phyloP scores from a whole-genome alignment of 2,888 invertebrate species.

The Hirtodrosophila confusa region DNA sequence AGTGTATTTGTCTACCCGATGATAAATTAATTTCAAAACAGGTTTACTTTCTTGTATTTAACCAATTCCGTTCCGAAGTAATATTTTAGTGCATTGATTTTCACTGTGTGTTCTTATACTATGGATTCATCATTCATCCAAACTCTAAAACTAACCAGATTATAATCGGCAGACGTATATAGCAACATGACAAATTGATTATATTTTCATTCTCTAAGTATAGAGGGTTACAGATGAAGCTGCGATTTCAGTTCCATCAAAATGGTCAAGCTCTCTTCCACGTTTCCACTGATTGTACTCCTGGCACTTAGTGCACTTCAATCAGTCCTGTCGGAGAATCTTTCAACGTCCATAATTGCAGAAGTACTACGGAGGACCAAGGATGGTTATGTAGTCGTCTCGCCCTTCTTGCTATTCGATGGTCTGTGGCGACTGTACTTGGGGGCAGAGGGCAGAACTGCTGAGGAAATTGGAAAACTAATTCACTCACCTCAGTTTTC shows the following conservation, averaged over 20 bases:
- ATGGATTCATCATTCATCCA: too few relatives aligned
- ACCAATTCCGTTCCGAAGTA: too few relatives aligned
- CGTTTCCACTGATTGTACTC: not conserved
- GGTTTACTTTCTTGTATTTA: too few relatives aligned
- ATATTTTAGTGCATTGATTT: too few relatives aligned
- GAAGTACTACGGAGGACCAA: not conserved
- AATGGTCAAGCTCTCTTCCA: not conserved
- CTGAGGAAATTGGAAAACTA: not conserved
- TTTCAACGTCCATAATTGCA: not conserved
- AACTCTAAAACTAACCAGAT: not conserved
- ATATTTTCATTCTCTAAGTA: not conserved
- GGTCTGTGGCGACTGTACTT: slow-evolving; percentile 8
- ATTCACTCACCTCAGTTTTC: not conserved
- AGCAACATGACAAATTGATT: not conserved
- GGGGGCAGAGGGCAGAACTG: slow-evolving; percentile 7
- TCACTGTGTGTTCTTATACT: too few relatives aligned
- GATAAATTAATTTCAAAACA: too few relatives aligned
- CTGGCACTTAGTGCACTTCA: not conserved
- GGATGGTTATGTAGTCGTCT: slow-evolving; percentile 1
- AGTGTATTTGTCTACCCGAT: too few relatives aligned
- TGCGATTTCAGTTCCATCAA: not conserved
- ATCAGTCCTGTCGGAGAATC: not conserved
- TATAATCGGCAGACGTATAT: not conserved
- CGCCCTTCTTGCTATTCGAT: slow-evolving; percentile 4
- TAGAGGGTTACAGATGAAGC: not conserved